These are phyloP conservation scores for Lasaia peninsularis DNA, from an alignment of 1,140 invertebrate genomes.

Conservation along the genomic window DNA sequence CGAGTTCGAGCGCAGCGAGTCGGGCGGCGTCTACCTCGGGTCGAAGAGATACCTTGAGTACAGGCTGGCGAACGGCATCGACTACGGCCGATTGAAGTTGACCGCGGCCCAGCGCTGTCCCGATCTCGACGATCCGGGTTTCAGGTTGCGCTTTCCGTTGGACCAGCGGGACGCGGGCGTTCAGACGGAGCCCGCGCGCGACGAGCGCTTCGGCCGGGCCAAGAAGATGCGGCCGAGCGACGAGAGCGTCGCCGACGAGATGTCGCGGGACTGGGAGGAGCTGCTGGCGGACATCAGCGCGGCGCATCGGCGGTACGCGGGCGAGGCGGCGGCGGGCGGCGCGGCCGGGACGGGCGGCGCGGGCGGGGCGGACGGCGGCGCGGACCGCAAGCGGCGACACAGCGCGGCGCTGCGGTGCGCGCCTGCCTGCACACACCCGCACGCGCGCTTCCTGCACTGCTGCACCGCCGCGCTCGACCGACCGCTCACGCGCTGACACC, in stretches of 20 bases:
- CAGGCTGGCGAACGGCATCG: conserved; percentile 52
- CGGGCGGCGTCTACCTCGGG: conserved; percentile 65
- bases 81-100: conserved; percentile 62
- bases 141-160: conserved; percentile 74
- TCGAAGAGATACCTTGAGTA: conserved; percentile 77
- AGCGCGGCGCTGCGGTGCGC: conserved; percentile 43
- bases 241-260: conserved; percentile 42
- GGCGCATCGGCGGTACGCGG: conserved; percentile 56
- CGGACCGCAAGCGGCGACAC: conserved; percentile 66
- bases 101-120: conserved; percentile 63
- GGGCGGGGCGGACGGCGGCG: conserved; percentile 25
- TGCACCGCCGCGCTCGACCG: conserved; percentile 55
- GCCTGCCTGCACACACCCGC: conserved; percentile 54
- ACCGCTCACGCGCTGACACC: conserved; percentile 67
- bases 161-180: conserved; percentile 72
- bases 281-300: conserved; percentile 70
- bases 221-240: conserved; percentile 53
- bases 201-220: conserved; percentile 49
- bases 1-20: conserved; percentile 70
- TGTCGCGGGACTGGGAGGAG: conserved; percentile 72
- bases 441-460: conserved; percentile 60
- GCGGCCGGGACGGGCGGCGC: conserved; percentile 21
- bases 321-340: conserved; percentile 29
- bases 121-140: conserved; percentile 57
- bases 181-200: conserved; percentile 72